phyloP scores from a whole-genome alignment of 2,888 invertebrate genomes.

The Mesoligia furuncula region DNA sequence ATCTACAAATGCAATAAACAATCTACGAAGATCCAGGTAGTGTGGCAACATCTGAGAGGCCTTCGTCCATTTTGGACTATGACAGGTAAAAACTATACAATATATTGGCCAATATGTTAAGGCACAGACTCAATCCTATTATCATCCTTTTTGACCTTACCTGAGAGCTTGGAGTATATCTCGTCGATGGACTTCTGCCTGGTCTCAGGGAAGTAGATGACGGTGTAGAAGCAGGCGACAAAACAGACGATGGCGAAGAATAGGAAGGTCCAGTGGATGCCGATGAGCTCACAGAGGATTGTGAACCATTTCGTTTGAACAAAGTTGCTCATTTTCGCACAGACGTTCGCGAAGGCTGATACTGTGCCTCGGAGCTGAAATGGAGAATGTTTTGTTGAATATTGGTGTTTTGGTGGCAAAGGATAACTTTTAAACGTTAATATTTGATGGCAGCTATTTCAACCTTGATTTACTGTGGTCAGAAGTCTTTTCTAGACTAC shows the following conservation, averaged over 20 bases:
- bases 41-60: constrained; percentile 24
- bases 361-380: constrained; percentile 86
- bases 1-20: constrained; percentile 14
- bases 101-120: constrained; percentile 46
- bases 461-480: no score
- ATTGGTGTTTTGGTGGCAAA: no score
- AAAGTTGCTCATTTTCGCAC: constrained; percentile 87
- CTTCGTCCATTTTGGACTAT: constrained; percentile 3
- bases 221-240: constrained; percentile 79
- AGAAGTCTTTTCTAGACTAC: no score
- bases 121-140: constrained; percentile 72
- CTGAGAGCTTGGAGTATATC: constrained; percentile 81
- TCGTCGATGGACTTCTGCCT: constrained; percentile 83
- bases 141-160: constrained; percentile 70
- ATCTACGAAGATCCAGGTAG: constrained; percentile 7
- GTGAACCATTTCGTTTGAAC: constrained; percentile 88
- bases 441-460: no score
- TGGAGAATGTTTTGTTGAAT: constrained; percentile 6
- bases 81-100: constrained; percentile 1
- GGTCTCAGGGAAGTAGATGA: constrained; percentile 84
- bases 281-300: constrained; percentile 79
- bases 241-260: constrained; percentile 84
- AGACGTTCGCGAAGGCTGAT: constrained; percentile 85
- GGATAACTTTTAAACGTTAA: no score
- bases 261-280: constrained; percentile 86